A percentile compares a stretch with the other conserved stretches of the same genome.
Evolutionary conservation across 30 jellyfish, hydroid and myxozoan species (phyloP).

Genomic region (Chrysaora quinquecirrha): DNA sequence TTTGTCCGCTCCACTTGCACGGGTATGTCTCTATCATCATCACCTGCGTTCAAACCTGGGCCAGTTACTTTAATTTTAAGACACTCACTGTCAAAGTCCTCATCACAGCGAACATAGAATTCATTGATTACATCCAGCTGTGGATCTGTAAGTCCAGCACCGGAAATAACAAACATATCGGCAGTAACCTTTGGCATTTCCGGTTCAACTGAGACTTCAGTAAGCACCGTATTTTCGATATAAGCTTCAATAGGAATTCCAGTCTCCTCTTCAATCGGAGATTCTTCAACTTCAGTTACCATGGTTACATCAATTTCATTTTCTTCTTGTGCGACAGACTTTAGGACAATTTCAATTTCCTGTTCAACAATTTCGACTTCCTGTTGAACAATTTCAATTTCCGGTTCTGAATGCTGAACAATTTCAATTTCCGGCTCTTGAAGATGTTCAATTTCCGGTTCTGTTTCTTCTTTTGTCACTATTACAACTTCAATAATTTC

Average conservation of each 20-base stretch:
- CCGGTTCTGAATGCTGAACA: background rate
- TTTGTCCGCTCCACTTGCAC: conserved; percentile 58
- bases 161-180: conserved; percentile 75
- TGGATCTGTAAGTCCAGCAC: conserved; percentile 94
- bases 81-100: conserved; percentile 57
- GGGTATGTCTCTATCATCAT: conserved; percentile 64
- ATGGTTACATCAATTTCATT: background rate
- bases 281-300: conserved; percentile 3
- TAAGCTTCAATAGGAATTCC: conserved; percentile 30
- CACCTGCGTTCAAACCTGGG: conserved; percentile 71
- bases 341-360: background rate
- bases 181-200: conserved; percentile 55
- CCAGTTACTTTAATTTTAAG: conserved; percentile 69
- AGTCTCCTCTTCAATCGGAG: background rate
- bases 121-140: conserved; percentile 74
- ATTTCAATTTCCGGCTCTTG: background rate
- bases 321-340: background rate
- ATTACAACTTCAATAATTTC: background rate
- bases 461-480: background rate
- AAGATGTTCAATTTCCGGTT: too few species aligned
- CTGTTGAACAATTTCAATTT: too few species aligned
- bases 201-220: conserved; percentile 34
- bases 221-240: background rate
- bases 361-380: too few species aligned
- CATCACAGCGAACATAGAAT: conserved; percentile 87